A percentile compares a stretch with the other conserved stretches of the same genome.
Conservation (phyloP, 2,888 invertebrate genomes). For the Clivina fossor region DNA sequence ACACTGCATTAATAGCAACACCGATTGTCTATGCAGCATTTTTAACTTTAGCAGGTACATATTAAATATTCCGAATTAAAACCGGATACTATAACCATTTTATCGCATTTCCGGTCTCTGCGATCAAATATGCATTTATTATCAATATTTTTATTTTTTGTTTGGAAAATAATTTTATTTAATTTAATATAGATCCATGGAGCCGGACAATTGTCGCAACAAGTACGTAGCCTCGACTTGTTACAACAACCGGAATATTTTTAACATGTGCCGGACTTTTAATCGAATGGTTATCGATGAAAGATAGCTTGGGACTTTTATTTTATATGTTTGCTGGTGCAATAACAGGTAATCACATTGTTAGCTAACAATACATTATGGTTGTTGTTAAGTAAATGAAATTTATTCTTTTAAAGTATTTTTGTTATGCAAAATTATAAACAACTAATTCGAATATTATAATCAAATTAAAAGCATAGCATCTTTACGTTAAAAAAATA, state of each 20-base stretch:
- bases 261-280: slow-evolving; percentile 61
- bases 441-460: too few species aligned
- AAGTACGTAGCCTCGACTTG: slow-evolving; percentile 62
- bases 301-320: slow-evolving; percentile 52
- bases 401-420: too few species aligned
- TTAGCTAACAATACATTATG: neutral
- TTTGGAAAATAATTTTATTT: neutral
- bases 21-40: slow-evolving; percentile 63
- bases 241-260: slow-evolving; percentile 60
- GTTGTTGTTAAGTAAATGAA: too few species aligned
- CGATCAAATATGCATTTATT: neutral
- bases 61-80: neutral
- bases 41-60: slow-evolving; percentile 57
- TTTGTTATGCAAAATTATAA: too few species aligned
- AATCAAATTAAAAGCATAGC: too few species aligned
- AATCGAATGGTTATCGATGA: slow-evolving; percentile 52
- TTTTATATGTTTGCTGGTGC: slow-evolving; percentile 59
- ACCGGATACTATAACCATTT: neutral
- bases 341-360: slow-evolving; percentile 52
- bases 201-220: slow-evolving; percentile 59
- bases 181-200: slow-evolving; percentile 60
- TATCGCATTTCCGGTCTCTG: neutral
- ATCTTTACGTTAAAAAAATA: too few species aligned
- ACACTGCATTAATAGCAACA: slow-evolving; percentile 60
- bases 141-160: slow-evolving; percentile 1